Conservation (phyloP, 2,888 invertebrate species). For the Malthinus seriepunctatus region DNA sequence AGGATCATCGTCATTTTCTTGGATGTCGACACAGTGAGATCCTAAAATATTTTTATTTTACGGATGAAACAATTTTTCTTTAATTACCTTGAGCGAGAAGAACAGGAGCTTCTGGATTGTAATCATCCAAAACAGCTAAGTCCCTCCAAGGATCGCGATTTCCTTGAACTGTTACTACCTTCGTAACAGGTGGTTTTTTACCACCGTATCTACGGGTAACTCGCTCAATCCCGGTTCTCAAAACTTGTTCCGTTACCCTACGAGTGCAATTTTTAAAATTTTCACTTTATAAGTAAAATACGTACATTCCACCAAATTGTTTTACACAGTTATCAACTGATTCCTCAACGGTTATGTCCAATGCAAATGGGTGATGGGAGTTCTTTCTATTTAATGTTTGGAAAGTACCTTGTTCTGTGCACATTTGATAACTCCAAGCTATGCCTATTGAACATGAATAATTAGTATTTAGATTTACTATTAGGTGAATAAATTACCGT, state of each 20-base stretch:
- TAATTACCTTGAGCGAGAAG: background rate
- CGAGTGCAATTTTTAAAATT: background rate
- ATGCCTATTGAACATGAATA: background rate
- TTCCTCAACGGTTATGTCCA: background rate
- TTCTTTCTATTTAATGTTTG: background rate
- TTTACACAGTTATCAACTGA: background rate
- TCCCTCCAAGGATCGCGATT: slow-evolving; percentile 10
- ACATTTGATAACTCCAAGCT: slow-evolving; percentile 8
- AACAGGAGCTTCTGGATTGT: background rate
- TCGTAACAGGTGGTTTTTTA: slow-evolving; percentile 7
- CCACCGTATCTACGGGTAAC: slow-evolving; percentile 11
- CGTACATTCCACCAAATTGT: background rate
- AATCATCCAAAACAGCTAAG: background rate
- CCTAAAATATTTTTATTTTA: background rate
- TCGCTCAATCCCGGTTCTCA: background rate
- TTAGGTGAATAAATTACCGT: background rate
- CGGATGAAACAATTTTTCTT: background rate
- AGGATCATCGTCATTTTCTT: background rate
- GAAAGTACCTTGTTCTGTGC: slow-evolving; percentile 4
- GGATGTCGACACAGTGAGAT: background rate
- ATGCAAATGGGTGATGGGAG: slow-evolving; percentile 2
- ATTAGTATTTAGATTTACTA: too few species aligned
- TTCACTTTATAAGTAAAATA: background rate
- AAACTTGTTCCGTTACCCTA: slow-evolving; percentile 2
- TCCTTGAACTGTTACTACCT: slow-evolving; percentile 9